Base-by-base conservation (phyloP, 2,113 vertebrate species). In the Camelus bactrianus region DNA sequence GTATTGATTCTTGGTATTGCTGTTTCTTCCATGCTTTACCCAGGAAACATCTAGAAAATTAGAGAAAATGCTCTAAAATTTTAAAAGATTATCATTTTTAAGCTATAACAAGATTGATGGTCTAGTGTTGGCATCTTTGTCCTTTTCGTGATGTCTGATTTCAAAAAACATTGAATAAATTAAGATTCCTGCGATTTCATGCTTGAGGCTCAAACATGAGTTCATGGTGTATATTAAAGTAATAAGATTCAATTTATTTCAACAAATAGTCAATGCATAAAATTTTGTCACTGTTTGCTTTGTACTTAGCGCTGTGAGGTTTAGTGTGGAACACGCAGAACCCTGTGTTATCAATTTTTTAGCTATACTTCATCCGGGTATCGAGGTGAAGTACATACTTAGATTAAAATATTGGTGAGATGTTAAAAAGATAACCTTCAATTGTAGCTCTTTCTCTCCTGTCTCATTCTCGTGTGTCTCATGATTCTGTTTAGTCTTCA, bases 111-210 rank as follows among this genome's bases (percentile, higher is more conserved):
- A 56, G 28, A 58, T 81, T 56, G 26, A 48, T 90, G 38, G 38
- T 52, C 8, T 94, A n/a, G 0, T 73, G 24, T 82, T 72, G 8
- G 20, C 22, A 95, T 58, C 8, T 72, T 94, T 24, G 11, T 50
- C 19, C 32, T 62, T 93, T 69, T 50, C 52, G 5, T 96, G 60
- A 72, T 70, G 15, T 42, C 28, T 86, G 8, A 82, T 91, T 93
- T 91, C 80, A 95, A 64, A 89, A 82, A 95, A 73, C 20, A 65
- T 50, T 75, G 62, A 38, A 48, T 94, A 64, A 60, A 14, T 58
- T 46, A 82, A 77, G 8, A 84, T 87, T 54, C 14, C 15, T 54
- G 14, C 86, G 81, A 89, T 46, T 81, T 95, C 12, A 70, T 3
- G 0, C 24, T 97, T 60, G 56, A 83, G 22, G 56, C 52, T 46